Base-by-base conservation (phyloP, 2,113 vertebrate genomes). In the Serilophus lunatus region DNA sequence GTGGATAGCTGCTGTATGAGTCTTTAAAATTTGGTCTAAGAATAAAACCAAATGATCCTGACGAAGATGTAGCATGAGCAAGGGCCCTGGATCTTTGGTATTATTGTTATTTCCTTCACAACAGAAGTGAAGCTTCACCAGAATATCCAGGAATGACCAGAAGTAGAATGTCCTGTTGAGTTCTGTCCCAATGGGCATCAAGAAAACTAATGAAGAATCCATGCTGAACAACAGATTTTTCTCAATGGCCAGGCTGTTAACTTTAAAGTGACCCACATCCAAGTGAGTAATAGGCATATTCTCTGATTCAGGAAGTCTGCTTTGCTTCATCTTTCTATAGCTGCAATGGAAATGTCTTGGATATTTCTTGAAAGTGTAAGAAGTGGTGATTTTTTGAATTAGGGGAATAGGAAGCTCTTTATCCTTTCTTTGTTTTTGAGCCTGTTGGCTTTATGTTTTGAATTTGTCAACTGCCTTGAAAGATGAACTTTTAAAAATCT, bases 51-150 rank as follows among this genome's bases (percentile, higher is more conserved):
- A 94, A 88, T 66, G 88, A 92, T 97, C 96, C 96, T 95, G 86
- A 92, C 77, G 93, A 94, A 80, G 56, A 61, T 90, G 29, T 57
- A 93, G 88, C 68, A 61, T 60, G 86, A 90, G 66, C 29, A 71
- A 71, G 82, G 94, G 80, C 76, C 95, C 95, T 90, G 92, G 94
- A 92, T 97, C 94, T 96, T 95, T 94, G 96, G 95, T 94, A 95
- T 96, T 96, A 93, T 94, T 97, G 90, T 97, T 95, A 94, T 97
- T 97, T 97, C 95, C 95, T 95, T 96, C 96, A 92, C 90, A 97
- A 96, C 96, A 97, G 95, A 97, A 96, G 96, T 97, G 95, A 88
- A 96, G 92, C 96, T 92, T 97, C 90, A 71, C 92, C 95, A 94
- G 94, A 95, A 95, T 96, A 94, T 96, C 95, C 85, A 96, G 85